phyloP scores from a whole-genome alignment of 2,888 invertebrate genomes.

The Scaptomyza flava region DNA sequence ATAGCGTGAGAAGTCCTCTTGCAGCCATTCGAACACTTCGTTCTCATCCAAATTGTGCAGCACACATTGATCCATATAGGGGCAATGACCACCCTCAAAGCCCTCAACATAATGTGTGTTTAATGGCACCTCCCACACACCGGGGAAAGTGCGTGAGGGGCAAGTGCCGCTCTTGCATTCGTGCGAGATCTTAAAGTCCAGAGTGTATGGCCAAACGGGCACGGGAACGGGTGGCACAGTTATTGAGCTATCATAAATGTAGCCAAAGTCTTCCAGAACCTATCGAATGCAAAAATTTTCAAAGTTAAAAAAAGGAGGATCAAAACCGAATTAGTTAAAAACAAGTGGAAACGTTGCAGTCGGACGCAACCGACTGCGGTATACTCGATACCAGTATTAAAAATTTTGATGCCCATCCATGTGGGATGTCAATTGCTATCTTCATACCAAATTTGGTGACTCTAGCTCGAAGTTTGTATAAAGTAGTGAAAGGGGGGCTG shows the following conservation, averaged over 20 bases:
- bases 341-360: too few relatives aligned
- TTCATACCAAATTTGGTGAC: too few relatives aligned
- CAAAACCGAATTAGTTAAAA: too few relatives aligned
- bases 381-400: too few relatives aligned
- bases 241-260: conserved; percentile 96
- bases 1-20: conserved; percentile 93
- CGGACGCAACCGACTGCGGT: too few relatives aligned
- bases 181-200: conserved; percentile 96
- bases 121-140: conserved; percentile 96
- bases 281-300: conserved; percentile 71
- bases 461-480: too few relatives aligned
- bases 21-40: conserved; percentile 93
- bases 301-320: not conserved
- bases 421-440: too few relatives aligned
- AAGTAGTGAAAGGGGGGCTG: too few relatives aligned
- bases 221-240: conserved; percentile 92
- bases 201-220: conserved; percentile 97
- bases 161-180: conserved; percentile 97
- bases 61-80: conserved; percentile 96
- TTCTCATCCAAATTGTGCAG: conserved; percentile 93
- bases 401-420: too few relatives aligned
- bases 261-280: conserved; percentile 96
- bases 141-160: conserved; percentile 94
- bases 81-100: conserved; percentile 96
- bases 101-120: conserved; percentile 95